These are phyloP conservation scores for Peromyscus maniculatus DNA, from an alignment of 2,113 vertebrate genomes.

Conservation along the genomic window DNA sequence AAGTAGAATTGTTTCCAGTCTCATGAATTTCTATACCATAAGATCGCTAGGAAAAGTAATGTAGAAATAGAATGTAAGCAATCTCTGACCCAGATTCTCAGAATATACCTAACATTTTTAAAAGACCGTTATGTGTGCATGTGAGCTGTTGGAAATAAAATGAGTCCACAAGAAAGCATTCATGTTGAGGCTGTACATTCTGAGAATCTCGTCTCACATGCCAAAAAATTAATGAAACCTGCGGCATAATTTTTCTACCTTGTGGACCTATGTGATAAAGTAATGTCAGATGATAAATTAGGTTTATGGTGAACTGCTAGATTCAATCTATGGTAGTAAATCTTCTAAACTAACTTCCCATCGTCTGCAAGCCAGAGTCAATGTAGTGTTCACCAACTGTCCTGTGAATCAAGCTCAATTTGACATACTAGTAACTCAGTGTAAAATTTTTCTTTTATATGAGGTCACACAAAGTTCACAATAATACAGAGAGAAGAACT, in stretches of 20 bases:
- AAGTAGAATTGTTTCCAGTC: background rate
- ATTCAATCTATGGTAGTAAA: slow-evolving; percentile 90
- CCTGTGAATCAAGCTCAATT: slow-evolving; percentile 90
- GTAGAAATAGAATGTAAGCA: slow-evolving; percentile 57
- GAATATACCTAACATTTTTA: slow-evolving; percentile 25
- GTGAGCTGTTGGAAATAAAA: slow-evolving; percentile 82
- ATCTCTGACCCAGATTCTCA: background rate
- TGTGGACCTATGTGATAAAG: slow-evolving; percentile 87
- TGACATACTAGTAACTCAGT: slow-evolving; percentile 86
- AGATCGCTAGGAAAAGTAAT: background rate
- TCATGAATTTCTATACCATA: background rate
- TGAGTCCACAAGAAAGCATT: slow-evolving; percentile 81
- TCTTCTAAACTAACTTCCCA: slow-evolving; percentile 88
- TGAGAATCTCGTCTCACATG: slow-evolving; percentile 84
- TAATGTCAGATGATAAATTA: slow-evolving; percentile 91
- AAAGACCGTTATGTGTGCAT: slow-evolving; percentile 74
- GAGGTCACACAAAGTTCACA: slow-evolving; percentile 86
- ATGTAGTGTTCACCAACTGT: slow-evolving; percentile 84
- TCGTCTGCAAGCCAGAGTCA: slow-evolving; percentile 83
- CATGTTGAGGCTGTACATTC: slow-evolving; percentile 79
- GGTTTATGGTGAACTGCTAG: slow-evolving; percentile 89
- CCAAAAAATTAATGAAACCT: slow-evolving; percentile 90
- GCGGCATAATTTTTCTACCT: slow-evolving; percentile 78
- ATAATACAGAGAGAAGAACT: slow-evolving; percentile 71
- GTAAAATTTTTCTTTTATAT: slow-evolving; percentile 85